These are phyloP conservation scores for Coturnix japonica DNA, from an alignment of 2,113 vertebrate species.

Conservation along the genomic window DNA sequence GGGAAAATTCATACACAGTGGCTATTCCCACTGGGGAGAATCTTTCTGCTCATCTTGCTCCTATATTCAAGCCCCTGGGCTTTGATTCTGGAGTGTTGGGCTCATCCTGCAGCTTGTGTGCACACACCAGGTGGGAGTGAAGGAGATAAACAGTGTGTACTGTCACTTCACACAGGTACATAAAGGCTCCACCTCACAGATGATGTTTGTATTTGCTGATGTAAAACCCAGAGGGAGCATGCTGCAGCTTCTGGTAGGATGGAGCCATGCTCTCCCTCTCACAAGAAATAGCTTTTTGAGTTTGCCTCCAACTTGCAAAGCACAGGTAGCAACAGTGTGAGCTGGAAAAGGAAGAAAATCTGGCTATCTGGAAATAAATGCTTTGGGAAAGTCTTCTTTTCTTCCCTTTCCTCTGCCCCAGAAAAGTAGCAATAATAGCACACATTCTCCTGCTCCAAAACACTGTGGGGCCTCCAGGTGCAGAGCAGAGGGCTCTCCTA, in stretches of 20 bases:
- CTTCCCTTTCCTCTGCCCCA: not conserved
- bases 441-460: not conserved
- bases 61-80: not conserved
- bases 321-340: not conserved
- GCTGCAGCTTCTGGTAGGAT: not conserved
- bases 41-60: not conserved
- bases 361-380: not conserved
- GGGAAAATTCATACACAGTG: not conserved
- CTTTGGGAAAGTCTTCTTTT: not conserved
- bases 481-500: not conserved
- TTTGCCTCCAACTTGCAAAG: not conserved
- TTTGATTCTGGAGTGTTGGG: not conserved
- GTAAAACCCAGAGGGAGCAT: accelerated
- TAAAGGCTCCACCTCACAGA: not conserved
- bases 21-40: not conserved
- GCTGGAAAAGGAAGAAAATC: not conserved
- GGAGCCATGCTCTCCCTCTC: not conserved
- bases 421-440: not conserved
- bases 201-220: not conserved
- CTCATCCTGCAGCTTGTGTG: not conserved
- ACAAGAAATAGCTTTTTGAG: not conserved
- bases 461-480: not conserved
- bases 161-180: not conserved
- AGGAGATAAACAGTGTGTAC: not conserved
- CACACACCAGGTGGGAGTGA: accelerated